Conservation (phyloP, 2,113 vertebrate species). For the Scomber colias region DNA sequence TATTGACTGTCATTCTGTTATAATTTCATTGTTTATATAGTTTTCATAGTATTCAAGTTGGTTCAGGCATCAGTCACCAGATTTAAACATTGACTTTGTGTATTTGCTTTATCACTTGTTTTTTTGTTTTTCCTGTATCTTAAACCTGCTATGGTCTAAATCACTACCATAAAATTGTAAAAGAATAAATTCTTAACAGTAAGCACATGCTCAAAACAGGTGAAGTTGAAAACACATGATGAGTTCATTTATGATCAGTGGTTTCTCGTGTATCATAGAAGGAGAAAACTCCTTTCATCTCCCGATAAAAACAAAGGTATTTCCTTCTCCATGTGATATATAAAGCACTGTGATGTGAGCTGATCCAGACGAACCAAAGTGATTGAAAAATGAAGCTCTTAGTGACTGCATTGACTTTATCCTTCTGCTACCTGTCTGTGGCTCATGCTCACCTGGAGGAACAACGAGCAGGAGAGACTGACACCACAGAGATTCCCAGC, state of each 20-base stretch:
- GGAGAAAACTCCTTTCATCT: too few species aligned
- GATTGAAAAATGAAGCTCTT: conserved; percentile 29
- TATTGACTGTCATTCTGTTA: too few species aligned
- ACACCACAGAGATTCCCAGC: rapidly evolving
- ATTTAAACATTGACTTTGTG: not conserved
- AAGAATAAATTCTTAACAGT: too few species aligned
- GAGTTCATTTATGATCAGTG: too few species aligned
- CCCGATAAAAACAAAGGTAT: not conserved
- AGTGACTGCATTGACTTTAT: not conserved
- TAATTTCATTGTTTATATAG: too few species aligned
- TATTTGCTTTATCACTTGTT: not conserved
- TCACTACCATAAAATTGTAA: too few species aligned
- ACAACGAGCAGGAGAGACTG: not conserved
- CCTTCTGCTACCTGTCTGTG: not conserved
- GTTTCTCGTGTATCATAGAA: too few species aligned
- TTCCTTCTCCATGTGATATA: conserved; percentile 17
- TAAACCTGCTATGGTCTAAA: not conserved
- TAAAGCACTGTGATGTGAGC: not conserved
- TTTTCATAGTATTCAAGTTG: too few species aligned
- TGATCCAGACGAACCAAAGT: not conserved
- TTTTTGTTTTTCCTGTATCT: not conserved
- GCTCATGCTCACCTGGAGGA: not conserved
- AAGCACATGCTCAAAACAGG: too few species aligned
- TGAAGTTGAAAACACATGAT: too few species aligned
- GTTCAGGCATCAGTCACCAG: too few species aligned